Evolutionary conservation across 2,888 invertebrate species (phyloP).

Genomic region (Dryocosmus kuriphilus): DNA sequence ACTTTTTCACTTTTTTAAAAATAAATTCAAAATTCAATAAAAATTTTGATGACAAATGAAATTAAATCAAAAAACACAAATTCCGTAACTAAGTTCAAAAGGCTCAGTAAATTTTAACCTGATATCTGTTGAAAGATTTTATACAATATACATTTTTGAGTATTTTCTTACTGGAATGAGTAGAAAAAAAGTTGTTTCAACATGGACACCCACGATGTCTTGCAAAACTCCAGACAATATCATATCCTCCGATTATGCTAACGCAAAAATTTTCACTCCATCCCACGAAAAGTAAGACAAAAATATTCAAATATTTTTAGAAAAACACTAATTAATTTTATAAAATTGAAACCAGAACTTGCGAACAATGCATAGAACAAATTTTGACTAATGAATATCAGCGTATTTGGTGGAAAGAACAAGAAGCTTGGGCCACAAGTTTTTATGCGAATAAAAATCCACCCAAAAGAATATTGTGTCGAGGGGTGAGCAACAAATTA

Average conservation of each 20-base stretch:
- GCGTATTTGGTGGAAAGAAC: constrained; percentile 47
- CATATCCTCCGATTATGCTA: constrained; percentile 42
- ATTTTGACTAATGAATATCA: constrained; percentile 48
- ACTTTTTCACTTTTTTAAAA: too few relatives aligned
- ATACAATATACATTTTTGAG: neutral
- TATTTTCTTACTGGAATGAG: neutral
- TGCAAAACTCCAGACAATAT: constrained; percentile 33
- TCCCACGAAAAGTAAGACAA: constrained; percentile 43
- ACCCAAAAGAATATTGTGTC: constrained; percentile 28
- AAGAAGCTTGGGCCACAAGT: constrained; percentile 33
- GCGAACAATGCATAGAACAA: constrained; percentile 41
- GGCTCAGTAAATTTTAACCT: neutral
- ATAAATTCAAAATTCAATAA: too few relatives aligned
- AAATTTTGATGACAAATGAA: neutral
- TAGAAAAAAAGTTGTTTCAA: constrained; percentile 26
- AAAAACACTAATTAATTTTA: neutral
- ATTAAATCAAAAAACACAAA: neutral
- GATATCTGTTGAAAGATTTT: neutral
- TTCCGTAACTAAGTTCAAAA: neutral
- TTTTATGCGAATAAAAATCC: constrained; percentile 23
- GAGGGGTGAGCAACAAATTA: constrained; percentile 16
- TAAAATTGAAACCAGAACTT: constrained; percentile 23
- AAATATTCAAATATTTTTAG: neutral
- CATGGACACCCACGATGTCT: constrained; percentile 42
- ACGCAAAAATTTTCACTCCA: constrained; percentile 41